Percentiles rank a stretch among this genome's conserved stretches.
These are phyloP conservation scores for Cheilosia grossa DNA, from an alignment of 2,888 invertebrate genomes.

Conservation along the genomic window DNA sequence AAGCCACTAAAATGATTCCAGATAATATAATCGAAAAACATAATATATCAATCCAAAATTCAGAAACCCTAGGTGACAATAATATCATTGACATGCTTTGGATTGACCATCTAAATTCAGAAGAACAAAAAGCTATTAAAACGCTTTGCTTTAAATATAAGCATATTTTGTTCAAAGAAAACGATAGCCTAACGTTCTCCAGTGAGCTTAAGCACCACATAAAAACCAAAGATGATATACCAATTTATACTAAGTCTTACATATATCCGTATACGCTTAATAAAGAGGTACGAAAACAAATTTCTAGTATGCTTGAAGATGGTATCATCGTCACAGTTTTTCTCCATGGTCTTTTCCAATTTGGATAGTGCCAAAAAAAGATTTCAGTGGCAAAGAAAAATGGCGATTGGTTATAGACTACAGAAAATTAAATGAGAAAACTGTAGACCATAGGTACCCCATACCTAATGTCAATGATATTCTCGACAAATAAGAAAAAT, in stretches of 20 bases:
- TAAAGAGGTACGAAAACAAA: slow-evolving; percentile 21
- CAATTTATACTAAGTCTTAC: slow-evolving; percentile 42
- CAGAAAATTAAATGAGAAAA: slow-evolving; percentile 14
- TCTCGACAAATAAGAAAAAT: slow-evolving; percentile 77
- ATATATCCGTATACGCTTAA: slow-evolving; percentile 23
- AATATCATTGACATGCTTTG: slow-evolving; percentile 10
- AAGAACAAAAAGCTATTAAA: slow-evolving; percentile 15
- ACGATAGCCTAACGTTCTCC: slow-evolving; percentile 48
- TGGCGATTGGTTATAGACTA: slow-evolving; percentile 26
- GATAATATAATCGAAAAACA: slow-evolving; percentile 21
- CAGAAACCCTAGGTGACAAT: background rate
- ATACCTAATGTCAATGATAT: slow-evolving; percentile 77
- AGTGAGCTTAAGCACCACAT: slow-evolving; percentile 36
- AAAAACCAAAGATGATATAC: slow-evolving; percentile 24
- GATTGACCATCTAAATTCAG: slow-evolving; percentile 12
- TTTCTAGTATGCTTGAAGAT: slow-evolving; percentile 10
- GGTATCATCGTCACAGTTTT: slow-evolving; percentile 45
- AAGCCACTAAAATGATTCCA: slow-evolving; percentile 12
- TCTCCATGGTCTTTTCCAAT: slow-evolving; percentile 41
- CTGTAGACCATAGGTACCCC: slow-evolving; percentile 54
- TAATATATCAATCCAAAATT: slow-evolving; percentile 18
- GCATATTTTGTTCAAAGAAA: slow-evolving; percentile 44
- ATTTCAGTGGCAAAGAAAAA: slow-evolving; percentile 18
- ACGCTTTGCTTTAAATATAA: slow-evolving; percentile 37
- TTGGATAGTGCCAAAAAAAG: slow-evolving; percentile 33